phyloP scores from a whole-genome alignment of 2,797 vertebrate species.

The Eutrigla gurnardus region DNA sequence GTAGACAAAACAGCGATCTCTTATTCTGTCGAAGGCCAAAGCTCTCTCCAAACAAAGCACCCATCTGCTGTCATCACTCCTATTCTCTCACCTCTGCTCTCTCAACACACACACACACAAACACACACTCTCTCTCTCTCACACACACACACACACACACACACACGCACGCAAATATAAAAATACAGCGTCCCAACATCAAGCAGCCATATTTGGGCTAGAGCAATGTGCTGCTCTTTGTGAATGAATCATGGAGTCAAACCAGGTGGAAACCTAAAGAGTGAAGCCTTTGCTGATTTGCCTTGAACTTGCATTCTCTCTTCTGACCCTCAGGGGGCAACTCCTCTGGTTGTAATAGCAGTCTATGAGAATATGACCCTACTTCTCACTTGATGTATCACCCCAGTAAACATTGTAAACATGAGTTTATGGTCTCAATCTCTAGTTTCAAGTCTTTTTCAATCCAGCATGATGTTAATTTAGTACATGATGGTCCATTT shows the following conservation, averaged over 20 bases:
- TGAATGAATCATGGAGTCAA: neutral
- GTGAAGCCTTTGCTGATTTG: too few relatives aligned
- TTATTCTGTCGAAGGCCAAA: slow-evolving; percentile 61
- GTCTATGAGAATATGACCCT: too few relatives aligned
- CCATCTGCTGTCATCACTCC: slow-evolving; percentile 63
- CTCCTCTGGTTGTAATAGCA: too few relatives aligned
- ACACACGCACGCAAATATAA: slow-evolving; percentile 20
- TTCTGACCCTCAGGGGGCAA: too few relatives aligned
- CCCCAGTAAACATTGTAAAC: too few relatives aligned
- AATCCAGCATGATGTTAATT: too few relatives aligned
- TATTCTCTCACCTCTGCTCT: slow-evolving; percentile 60
- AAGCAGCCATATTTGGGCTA: slow-evolving; percentile 61
- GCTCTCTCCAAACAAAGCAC: slow-evolving; percentile 70
- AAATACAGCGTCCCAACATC: slow-evolving; percentile 18
- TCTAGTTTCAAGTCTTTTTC: too few relatives aligned
- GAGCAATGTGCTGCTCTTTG: slow-evolving; percentile 14
- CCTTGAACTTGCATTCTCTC: too few relatives aligned
- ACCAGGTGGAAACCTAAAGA: too few relatives aligned
- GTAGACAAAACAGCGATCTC: slow-evolving; percentile 67
- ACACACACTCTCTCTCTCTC: fast-evolving
- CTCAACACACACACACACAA: slow-evolving; percentile 32
- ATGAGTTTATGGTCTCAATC: too few relatives aligned
- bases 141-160: slow-evolving; percentile 22
- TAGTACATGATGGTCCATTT: too few relatives aligned
- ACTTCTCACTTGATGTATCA: too few relatives aligned